phyloP scores from a whole-genome alignment of 2,888 invertebrate species.

The Thysanoteuthis rhombus region DNA sequence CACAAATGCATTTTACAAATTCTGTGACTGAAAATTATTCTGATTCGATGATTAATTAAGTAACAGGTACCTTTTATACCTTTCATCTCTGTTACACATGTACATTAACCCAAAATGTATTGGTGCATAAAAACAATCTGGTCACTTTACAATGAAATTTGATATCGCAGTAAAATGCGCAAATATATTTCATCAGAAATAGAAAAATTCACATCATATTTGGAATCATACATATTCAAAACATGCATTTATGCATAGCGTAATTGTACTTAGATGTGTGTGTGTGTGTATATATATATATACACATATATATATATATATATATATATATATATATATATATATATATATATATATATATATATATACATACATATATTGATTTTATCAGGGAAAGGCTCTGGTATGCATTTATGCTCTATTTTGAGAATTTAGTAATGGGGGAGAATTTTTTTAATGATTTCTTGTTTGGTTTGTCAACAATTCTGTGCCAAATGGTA shows the following conservation, averaged over 20 bases:
- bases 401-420: neutral
- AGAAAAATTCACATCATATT: too few species aligned
- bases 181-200: too few species aligned
- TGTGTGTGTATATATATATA: too few species aligned
- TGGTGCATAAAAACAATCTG: neutral
- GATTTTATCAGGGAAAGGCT: neutral
- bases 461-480: too few species aligned
- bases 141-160: neutral
- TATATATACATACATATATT: neutral
- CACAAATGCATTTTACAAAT: too few species aligned
- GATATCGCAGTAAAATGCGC: neutral
- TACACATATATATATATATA: neutral
- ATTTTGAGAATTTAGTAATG: neutral
- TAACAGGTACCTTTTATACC: neutral
- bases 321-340: neutral
- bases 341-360: neutral
- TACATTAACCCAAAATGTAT: neutral
- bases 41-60: neutral
- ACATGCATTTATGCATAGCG: too few species aligned
- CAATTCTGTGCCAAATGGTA: too few species aligned
- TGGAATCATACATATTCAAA: too few species aligned
- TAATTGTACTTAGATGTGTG: too few species aligned
- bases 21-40: neutral
- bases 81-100: neutral
- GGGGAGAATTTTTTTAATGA: too few species aligned